These are phyloP conservation scores for Arctocebus calabarensis DNA, from an alignment of 2,797 vertebrate species.

Conservation along the genomic window DNA sequence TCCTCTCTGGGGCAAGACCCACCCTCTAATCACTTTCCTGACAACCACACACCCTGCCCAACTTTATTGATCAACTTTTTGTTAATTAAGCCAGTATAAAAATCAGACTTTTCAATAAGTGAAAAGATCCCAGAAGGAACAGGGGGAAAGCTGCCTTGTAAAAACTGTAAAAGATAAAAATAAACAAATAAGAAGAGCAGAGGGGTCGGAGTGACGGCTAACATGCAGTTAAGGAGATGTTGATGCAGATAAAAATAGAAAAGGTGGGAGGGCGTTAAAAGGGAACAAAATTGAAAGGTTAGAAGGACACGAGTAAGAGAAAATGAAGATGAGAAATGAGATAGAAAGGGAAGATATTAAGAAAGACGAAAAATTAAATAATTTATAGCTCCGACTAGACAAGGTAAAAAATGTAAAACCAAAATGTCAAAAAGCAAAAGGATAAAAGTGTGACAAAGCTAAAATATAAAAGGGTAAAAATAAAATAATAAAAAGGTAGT, in stretches of 20 bases:
- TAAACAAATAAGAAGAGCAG: constrained; percentile 48
- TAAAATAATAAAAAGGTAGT: constrained; percentile 82
- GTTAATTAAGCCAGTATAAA: constrained; percentile 11
- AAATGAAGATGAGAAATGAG: constrained; percentile 48
- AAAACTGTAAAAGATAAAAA: constrained; percentile 57
- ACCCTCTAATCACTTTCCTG: not conserved
- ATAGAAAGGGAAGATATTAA: constrained; percentile 60
- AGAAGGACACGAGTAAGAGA: constrained; percentile 55
- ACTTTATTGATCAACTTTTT: not conserved
- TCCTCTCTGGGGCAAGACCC: not conserved
- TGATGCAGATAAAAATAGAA: constrained; percentile 58
- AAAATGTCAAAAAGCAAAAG: constrained; percentile 76
- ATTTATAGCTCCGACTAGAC: constrained; percentile 74
- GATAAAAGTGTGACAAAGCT: constrained; percentile 76
- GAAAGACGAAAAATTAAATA: constrained; percentile 76
- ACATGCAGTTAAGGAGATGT: constrained; percentile 45
- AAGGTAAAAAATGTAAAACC: constrained; percentile 73
- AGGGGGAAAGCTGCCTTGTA: not conserved
- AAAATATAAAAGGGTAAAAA: constrained; percentile 81
- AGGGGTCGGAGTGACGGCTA: not conserved
- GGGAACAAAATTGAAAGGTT: constrained; percentile 63
- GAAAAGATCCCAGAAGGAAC: not conserved
- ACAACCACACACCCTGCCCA: not conserved
- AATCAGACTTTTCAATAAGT: not conserved
- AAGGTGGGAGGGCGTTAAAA: not conserved